Percentiles rank a stretch among this genome's conserved stretches.
These are phyloP conservation scores for Macropodus opercularis DNA, from an alignment of 2,797 vertebrate genomes.

Conservation along the genomic window DNA sequence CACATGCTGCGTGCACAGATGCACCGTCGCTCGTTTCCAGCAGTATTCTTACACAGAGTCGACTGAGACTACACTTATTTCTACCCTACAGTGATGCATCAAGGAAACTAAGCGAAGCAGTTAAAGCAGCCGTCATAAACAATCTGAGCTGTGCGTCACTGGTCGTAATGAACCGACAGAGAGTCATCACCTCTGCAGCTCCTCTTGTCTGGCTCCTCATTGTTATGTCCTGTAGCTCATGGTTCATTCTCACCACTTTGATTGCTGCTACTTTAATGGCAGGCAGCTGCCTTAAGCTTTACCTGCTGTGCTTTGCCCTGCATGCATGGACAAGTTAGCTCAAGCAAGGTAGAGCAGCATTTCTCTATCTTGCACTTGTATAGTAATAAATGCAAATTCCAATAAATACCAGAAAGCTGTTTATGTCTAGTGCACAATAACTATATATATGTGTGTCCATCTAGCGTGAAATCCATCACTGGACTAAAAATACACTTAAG, in stretches of 20 bases:
- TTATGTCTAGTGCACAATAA: background rate
- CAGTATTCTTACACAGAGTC: background rate
- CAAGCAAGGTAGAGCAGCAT: background rate
- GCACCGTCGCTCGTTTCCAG: background rate
- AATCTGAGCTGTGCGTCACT: background rate
- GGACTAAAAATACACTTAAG: background rate
- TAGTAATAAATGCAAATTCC: no score
- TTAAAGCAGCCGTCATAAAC: background rate
- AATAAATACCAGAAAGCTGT: background rate
- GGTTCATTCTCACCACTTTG: background rate
- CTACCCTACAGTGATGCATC: background rate
- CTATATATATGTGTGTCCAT: background rate
- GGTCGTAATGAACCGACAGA: background rate
- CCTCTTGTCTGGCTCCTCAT: background rate
- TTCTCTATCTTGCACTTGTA: no score
- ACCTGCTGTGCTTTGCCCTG: background rate
- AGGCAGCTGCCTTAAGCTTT: background rate
- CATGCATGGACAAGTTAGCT: background rate
- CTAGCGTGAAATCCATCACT: background rate
- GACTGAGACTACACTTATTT: background rate
- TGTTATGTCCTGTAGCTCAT: background rate
- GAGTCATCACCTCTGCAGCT: background rate
- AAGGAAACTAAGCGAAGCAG: background rate
- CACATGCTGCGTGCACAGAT: conserved; percentile 1
- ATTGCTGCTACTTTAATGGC: background rate